Conservation (phyloP, 2,797 vertebrate genomes). For the Galagoides demidoff region DNA sequence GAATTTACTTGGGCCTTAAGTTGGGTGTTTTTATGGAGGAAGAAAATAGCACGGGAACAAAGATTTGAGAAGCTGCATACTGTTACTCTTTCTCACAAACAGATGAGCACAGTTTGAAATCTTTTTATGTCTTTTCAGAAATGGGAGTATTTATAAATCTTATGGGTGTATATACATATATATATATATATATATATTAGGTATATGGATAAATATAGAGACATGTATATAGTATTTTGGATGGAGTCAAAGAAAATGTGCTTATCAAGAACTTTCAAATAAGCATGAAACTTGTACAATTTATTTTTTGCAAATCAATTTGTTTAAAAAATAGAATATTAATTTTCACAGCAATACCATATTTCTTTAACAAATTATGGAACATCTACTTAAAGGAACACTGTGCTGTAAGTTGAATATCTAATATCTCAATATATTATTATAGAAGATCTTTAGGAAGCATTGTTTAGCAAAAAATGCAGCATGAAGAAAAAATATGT, state of each 20-base stretch:
- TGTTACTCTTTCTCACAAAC: neutral
- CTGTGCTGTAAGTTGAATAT: neutral
- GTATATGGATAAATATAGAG: no score
- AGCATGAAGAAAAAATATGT: neutral
- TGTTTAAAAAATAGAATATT: neutral
- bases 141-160: neutral
- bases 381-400: neutral
- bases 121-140: neutral
- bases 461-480: neutral
- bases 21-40: neutral
- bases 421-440: neutral
- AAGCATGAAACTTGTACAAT: neutral
- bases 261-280: neutral
- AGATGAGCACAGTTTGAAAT: neutral
- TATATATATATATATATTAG: no score
- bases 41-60: neutral
- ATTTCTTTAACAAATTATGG: neutral
- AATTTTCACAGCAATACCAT: neutral
- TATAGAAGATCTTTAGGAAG: neutral
- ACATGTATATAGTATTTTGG: neutral
- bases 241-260: neutral
- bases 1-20: neutral
- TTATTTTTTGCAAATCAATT: neutral
- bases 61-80: neutral
- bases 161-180: neutral